A percentile compares a stretch with the other conserved stretches of the same genome.
phyloP scores from a whole-genome alignment of 2,113 vertebrate genomes.

The Neotragus moschatus region DNA sequence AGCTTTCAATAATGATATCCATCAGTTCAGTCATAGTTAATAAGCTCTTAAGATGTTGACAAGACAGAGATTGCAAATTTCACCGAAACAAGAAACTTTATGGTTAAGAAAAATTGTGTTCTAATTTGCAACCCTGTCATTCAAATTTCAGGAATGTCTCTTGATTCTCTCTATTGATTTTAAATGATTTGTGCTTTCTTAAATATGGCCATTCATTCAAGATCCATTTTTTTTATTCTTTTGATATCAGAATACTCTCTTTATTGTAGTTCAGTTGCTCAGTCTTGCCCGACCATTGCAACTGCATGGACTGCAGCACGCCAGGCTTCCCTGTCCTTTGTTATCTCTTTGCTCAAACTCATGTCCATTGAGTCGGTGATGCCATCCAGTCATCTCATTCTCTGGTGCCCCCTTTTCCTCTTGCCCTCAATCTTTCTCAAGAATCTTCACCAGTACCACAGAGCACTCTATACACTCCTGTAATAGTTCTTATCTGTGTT shows the following conservation, averaged over 20 bases:
- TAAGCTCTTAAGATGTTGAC: background rate
- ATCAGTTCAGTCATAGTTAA: background rate
- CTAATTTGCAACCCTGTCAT: background rate
- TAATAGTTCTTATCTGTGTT: background rate
- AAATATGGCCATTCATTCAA: background rate
- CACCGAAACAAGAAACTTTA: background rate
- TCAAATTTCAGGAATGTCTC: background rate
- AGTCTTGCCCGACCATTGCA: accelerated
- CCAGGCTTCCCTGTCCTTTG: background rate
- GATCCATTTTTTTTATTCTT: background rate
- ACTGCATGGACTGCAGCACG: accelerated
- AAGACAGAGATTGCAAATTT: background rate
- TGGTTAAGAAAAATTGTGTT: background rate
- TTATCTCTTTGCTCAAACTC: background rate
- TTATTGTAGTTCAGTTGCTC: background rate
- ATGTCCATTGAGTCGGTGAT: background rate
- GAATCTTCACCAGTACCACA: background rate
- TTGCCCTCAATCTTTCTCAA: background rate
- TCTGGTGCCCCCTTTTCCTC: background rate
- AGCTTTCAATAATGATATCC: background rate
- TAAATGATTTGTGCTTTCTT: background rate
- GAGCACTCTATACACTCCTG: background rate
- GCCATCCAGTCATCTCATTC: background rate
- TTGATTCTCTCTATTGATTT: background rate
- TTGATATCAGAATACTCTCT: background rate